These are phyloP conservation scores for Phyllotis vaccarum DNA, from an alignment of 2,797 vertebrate species.

Conservation along the genomic window DNA sequence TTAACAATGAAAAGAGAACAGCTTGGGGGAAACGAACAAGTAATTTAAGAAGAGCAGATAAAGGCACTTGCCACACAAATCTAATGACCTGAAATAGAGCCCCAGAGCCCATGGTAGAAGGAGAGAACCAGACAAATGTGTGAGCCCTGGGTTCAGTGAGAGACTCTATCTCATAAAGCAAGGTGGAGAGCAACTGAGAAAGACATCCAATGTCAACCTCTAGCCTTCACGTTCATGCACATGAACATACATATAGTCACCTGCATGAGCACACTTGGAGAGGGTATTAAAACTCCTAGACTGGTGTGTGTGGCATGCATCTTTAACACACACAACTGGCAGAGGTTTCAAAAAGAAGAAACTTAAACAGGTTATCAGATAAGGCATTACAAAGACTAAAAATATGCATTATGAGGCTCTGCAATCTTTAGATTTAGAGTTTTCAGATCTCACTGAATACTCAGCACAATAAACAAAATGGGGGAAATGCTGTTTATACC, in stretches of 20 bases:
- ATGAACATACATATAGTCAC: not conserved
- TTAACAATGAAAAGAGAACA: slow-evolving; percentile 20
- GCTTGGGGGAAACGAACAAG: slow-evolving; percentile 11
- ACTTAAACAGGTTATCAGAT: not conserved
- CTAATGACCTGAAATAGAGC: not conserved
- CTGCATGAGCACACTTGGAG: no score
- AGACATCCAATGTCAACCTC: not conserved
- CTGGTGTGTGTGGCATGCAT: no score
- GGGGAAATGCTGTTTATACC: not conserved
- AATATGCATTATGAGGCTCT: not conserved
- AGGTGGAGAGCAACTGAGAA: not conserved
- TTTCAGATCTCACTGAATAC: slow-evolving; percentile 21
- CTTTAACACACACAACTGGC: no score
- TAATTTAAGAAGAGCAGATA: not conserved
- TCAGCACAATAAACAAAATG: not conserved
- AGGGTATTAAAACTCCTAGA: no score
- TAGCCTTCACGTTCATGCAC: not conserved
- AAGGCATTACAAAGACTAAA: slow-evolving; percentile 3
- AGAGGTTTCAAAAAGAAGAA: not conserved
- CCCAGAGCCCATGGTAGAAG: not conserved
- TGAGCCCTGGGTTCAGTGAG: not conserved
- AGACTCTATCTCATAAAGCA: not conserved
- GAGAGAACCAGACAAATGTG: not conserved
- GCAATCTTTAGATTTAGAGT: not conserved
- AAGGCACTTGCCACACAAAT: not conserved